A percentile compares a stretch with the other conserved stretches of the same genome.
phyloP scores from a whole-genome alignment of 2,797 vertebrate species.

The Chelmon rostratus region DNA sequence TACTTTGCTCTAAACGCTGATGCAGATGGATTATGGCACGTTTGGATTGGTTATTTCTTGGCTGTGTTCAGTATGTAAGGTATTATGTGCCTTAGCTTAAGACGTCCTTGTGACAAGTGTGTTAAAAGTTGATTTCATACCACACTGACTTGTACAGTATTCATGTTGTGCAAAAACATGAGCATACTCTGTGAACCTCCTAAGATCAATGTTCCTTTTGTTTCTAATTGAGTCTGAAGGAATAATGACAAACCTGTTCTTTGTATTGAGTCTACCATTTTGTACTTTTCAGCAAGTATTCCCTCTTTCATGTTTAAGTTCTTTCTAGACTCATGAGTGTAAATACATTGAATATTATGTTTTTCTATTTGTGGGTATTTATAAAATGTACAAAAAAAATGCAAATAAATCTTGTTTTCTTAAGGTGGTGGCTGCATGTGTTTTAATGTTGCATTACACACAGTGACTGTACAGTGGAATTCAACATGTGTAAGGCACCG shows the following conservation, averaged over 20 bases:
- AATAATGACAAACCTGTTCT: conserved; percentile 36
- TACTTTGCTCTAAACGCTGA: conserved; percentile 5
- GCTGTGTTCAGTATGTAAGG: conserved; percentile 13
- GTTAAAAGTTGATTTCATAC: conserved; percentile 17
- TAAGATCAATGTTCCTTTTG: background rate
- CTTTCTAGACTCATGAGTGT: conserved; percentile 48
- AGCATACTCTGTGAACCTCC: conserved; percentile 16
- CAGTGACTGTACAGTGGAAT: background rate
- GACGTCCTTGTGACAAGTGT: conserved; percentile 7
- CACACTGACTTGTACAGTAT: conserved; percentile 33
- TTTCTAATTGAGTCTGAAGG: background rate
- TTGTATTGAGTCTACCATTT: conserved; percentile 40
- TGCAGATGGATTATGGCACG: background rate
- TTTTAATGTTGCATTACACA: conserved; percentile 12
- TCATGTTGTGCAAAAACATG: conserved; percentile 13
- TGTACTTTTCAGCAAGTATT: conserved; percentile 35
- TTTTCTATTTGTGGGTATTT: conserved; percentile 75
- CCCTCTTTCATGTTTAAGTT: conserved; percentile 33
- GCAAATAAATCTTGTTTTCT: conserved; percentile 74
- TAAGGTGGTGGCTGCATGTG: conserved; percentile 1
- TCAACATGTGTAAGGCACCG: background rate
- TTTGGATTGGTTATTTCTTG: conserved; percentile 12
- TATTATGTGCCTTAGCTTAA: conserved; percentile 50
- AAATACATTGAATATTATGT: conserved; percentile 62
- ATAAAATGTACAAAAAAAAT: conserved; percentile 77